Evolutionary conservation across 2,113 vertebrate species (phyloP), one percentile per base, ranked within the genome.

Genomic region (Delphinapterus leucas): DNA sequence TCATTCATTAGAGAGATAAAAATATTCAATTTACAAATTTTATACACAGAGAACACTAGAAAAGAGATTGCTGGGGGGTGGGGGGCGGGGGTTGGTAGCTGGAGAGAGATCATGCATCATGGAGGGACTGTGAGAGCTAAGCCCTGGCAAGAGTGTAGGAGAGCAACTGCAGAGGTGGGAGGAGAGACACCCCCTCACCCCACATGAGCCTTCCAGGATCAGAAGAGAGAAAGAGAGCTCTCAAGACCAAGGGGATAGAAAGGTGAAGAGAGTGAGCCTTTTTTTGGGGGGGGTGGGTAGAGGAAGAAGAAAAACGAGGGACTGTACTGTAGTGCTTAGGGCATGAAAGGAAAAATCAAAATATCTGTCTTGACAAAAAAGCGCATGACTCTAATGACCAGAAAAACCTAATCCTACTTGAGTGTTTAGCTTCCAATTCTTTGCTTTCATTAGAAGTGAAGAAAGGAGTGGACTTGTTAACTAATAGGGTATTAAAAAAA

Each of bases 21-120:
- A 93, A 82, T 87, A 91, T 44, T 79, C 38, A 67, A 74, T 58
- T 71, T 85, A 85, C 14, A 70, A 70, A 91, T 47, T 65, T 79
- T 90, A 80, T 33, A 67, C 36, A 90, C 1, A 79, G 36, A 79
- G 21, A 89, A 74, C 84, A 10, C 25, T 13, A 47, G 33, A 41
- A 90, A 60, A 70, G 25, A 67, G 71, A 73, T 1, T 73, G 33
- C 17, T 11, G 26, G 0, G 26, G 8, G 2, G 6, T 67, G 8
- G 6, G 3, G 18, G 7, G 28, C 3, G 1, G 73, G 44, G 47
- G 5, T 3, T 10, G 17, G 49, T 15, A 81, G 49, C 38, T 36
- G 15, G 18, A 84, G 60, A 63, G 31, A 12, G 79, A 28, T 44
- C 53, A 5, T 47, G 14, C 4, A 60, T 17, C 9, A 71, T 0